Conservation (phyloP, 1,140 invertebrate genomes). For the Heterodera schachtii region DNA sequence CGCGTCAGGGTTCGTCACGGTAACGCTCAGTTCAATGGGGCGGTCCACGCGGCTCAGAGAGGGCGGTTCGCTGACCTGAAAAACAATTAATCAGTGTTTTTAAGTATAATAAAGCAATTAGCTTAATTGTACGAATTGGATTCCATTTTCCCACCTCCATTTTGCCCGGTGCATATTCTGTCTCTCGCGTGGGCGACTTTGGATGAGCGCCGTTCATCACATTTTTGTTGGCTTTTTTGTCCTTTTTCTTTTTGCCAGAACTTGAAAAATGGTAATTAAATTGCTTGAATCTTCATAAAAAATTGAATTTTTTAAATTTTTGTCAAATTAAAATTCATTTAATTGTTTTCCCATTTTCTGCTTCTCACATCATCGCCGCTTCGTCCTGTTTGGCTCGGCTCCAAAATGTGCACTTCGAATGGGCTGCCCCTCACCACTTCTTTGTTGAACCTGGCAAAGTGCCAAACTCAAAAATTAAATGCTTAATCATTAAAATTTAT, state of each 20-base stretch:
- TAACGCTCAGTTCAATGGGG: slow-evolving; percentile 81
- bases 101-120: too few species aligned
- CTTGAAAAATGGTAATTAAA: too few species aligned
- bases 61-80: slow-evolving; percentile 74
- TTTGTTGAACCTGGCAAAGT: slow-evolving; percentile 66
- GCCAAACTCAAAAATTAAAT: not conserved
- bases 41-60: slow-evolving; percentile 86
- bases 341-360: too few species aligned
- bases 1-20: slow-evolving; percentile 32
- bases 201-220: slow-evolving; percentile 31
- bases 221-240: slow-evolving; percentile 51
- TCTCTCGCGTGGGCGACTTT: slow-evolving; percentile 83
- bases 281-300: not conserved
- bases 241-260: slow-evolving; percentile 52
- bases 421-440: slow-evolving; percentile 66
- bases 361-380: not conserved
- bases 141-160: slow-evolving; percentile 58
- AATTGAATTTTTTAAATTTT: not conserved
- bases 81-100: not conserved
- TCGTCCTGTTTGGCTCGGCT: slow-evolving; percentile 23
- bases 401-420: slow-evolving; percentile 60
- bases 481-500: too few species aligned
- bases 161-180: slow-evolving; percentile 73
- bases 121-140: too few species aligned
- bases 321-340: too few species aligned